These are phyloP conservation scores for Gymnopithys bicolor DNA, from an alignment of 2,797 vertebrate species.

Conservation along the genomic window DNA sequence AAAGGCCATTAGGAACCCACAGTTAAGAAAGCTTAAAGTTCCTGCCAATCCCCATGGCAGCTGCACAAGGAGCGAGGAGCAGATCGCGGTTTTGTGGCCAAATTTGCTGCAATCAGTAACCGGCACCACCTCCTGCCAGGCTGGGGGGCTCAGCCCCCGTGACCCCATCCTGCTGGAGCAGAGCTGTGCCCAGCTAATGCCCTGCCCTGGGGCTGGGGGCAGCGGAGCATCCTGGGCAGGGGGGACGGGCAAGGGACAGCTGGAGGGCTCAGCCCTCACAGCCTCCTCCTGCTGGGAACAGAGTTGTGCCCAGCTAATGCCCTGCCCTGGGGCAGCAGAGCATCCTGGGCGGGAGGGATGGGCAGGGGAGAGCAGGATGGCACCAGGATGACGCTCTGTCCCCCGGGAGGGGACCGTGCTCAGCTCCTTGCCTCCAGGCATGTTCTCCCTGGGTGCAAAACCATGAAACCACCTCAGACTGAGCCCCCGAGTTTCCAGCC, in stretches of 20 bases:
- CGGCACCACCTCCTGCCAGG: not conserved
- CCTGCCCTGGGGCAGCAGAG: not conserved
- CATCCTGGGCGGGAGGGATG: accelerated
- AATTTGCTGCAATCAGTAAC: not conserved
- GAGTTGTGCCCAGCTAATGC: not conserved
- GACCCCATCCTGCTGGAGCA: not conserved
- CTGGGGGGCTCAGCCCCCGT: not conserved
- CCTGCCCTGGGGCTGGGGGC: not conserved
- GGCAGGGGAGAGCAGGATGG: not conserved
- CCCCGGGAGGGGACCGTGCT: not conserved
- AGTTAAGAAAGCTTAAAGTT: constrained; percentile 35
- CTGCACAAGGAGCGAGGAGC: not conserved
- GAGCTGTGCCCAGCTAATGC: not conserved
- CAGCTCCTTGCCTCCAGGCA: not conserved
- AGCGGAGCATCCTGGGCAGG: accelerated
- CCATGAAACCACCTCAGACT: not conserved
- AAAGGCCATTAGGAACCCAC: constrained; percentile 45
- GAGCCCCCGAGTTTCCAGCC: not conserved
- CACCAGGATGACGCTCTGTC: accelerated
- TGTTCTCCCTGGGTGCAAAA: not conserved
- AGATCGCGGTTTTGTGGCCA: not conserved
- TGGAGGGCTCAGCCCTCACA: too few relatives aligned
- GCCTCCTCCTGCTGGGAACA: too few relatives aligned
- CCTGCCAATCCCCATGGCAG: constrained; percentile 43
- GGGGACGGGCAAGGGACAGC: not conserved